Conservation (phyloP, 1,140 invertebrate genomes). For the Diprion similis region DNA sequence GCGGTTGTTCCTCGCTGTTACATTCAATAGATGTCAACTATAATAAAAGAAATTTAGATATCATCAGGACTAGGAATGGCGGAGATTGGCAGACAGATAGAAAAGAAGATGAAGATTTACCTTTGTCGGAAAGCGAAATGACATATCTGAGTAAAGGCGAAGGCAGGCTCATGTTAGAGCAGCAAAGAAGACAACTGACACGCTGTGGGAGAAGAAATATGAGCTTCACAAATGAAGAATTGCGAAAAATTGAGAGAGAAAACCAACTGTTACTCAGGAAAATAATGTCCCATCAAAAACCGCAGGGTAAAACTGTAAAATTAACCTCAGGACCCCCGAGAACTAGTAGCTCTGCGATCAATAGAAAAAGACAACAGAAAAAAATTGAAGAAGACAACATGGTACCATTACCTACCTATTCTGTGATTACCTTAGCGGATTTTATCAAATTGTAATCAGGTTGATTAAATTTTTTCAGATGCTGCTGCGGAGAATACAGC, state of each 20-base stretch:
- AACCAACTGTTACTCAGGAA: slow-evolving; percentile 58
- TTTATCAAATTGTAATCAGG: slow-evolving; percentile 7
- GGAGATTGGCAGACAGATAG: neutral
- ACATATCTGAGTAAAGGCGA: neutral
- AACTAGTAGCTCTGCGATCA: slow-evolving; percentile 49
- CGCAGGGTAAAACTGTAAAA: slow-evolving; percentile 30
- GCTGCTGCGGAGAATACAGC: slow-evolving; percentile 44
- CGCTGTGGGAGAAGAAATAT: slow-evolving; percentile 48
- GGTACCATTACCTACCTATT: slow-evolving; percentile 31
- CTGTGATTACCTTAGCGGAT: neutral
- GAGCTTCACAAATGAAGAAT: slow-evolving; percentile 59
- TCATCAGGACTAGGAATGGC: neutral
- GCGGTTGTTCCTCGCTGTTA: slow-evolving; percentile 17
- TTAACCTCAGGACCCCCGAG: slow-evolving; percentile 20
- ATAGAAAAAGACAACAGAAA: slow-evolving; percentile 47
- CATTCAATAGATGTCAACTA: slow-evolving; percentile 5
- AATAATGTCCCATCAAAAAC: slow-evolving; percentile 52
- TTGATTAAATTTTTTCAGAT: slow-evolving; percentile 34
- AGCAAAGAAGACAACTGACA: neutral
- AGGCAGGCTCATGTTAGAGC: slow-evolving; percentile 8
- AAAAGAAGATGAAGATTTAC: slow-evolving; percentile 14
- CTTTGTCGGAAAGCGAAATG: slow-evolving; percentile 18
- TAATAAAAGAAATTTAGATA: neutral
- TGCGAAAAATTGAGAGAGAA: slow-evolving; percentile 57
- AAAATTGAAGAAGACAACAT: slow-evolving; percentile 52